A percentile compares a stretch with the other conserved stretches of the same genome.
phyloP scores from a whole-genome alignment of 2,888 invertebrate species.

The Aphodius sticticus region DNA sequence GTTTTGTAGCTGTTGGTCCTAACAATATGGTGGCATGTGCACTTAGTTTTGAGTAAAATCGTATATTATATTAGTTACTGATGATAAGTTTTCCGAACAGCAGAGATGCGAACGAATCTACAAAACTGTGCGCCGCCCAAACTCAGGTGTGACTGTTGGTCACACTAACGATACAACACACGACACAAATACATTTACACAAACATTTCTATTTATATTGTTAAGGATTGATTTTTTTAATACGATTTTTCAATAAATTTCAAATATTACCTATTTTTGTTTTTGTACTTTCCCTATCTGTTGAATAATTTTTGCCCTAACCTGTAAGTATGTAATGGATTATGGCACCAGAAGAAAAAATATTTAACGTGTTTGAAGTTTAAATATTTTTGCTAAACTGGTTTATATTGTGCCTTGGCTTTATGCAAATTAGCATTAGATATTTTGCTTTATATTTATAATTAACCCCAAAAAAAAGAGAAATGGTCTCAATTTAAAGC shows the following conservation, averaged over 20 bases:
- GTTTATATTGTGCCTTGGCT: background rate
- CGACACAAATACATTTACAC: background rate
- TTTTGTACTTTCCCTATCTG: conserved; percentile 16
- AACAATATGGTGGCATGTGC: background rate
- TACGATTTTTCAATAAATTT: conserved; percentile 18
- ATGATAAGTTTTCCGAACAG: conserved; percentile 51
- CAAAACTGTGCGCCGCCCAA: conserved; percentile 53
- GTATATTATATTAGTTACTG: conserved; percentile 25
- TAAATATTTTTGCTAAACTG: background rate
- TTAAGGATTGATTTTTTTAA: conserved; percentile 29
- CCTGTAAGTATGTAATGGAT: background rate
- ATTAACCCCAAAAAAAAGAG: too few relatives aligned
- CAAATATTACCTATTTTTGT: conserved; percentile 25
- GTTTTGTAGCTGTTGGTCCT: background rate
- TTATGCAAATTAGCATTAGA: background rate
- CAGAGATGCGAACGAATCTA: conserved; percentile 53
- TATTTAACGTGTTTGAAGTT: background rate
- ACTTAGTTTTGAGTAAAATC: background rate
- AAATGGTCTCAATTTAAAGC: too few relatives aligned
- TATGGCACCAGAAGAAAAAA: background rate
- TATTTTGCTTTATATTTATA: background rate
- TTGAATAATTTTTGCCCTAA: background rate
- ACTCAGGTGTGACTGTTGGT: conserved; percentile 43
- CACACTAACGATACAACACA: conserved; percentile 23
- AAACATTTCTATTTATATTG: conserved; percentile 26